Evolutionary conservation across 1,140 invertebrate genomes (phyloP).

Genomic region (Musca domestica): DNA sequence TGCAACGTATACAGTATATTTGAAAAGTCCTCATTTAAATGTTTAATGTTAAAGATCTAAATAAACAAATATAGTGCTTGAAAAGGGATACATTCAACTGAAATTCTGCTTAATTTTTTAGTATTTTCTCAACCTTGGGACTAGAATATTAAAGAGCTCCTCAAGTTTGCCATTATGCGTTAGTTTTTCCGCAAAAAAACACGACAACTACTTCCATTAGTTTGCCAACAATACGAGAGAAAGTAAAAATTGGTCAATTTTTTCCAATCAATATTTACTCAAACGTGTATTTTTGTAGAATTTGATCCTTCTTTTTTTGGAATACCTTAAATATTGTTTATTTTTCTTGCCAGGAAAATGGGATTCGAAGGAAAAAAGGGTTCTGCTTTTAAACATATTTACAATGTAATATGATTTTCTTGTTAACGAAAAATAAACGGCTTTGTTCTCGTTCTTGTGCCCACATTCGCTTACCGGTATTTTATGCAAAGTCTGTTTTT

Average conservation of each 20-base stretch:
- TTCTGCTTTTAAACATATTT: not conserved
- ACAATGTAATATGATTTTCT: not conserved
- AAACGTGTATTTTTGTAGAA: not conserved
- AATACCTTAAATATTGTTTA: not conserved
- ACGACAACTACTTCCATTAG: too few species aligned
- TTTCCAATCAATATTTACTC: constrained; percentile 6
- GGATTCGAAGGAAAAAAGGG: not conserved
- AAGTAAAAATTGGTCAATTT: not conserved
- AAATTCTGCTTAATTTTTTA: too few species aligned
- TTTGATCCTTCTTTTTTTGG: not conserved
- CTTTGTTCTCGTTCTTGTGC: not conserved
- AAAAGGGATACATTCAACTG: too few species aligned
- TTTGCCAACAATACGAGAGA: not conserved
- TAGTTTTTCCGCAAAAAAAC: not conserved
- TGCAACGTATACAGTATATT: too few species aligned
- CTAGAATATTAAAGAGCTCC: too few species aligned
- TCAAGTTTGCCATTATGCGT: not conserved
- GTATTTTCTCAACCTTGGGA: too few species aligned
- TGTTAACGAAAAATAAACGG: not conserved
- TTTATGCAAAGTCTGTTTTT: not conserved
- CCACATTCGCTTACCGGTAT: not conserved
- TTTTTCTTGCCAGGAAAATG: not conserved
- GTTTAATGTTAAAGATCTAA: too few species aligned
- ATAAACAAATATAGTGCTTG: too few species aligned
- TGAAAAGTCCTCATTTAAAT: too few species aligned